These are phyloP conservation scores for Chrysochloris asiatica DNA, from an alignment of 2,113 vertebrate genomes.

Conservation along the genomic window DNA sequence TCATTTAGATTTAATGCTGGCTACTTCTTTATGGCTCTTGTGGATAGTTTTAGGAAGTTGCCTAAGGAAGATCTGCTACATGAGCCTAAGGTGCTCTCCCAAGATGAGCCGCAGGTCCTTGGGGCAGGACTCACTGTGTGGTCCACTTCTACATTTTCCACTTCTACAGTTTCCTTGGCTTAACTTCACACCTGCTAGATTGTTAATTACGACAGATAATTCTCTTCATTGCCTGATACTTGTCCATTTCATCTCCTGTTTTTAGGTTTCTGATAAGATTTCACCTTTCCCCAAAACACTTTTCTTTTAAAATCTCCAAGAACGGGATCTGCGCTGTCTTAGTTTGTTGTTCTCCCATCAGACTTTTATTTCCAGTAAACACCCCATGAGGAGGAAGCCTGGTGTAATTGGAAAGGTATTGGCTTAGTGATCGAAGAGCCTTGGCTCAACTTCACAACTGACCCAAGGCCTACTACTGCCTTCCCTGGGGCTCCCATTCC, in stretches of 20 bases:
- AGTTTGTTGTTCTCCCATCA: background rate
- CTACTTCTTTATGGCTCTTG: background rate
- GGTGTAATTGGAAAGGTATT: background rate
- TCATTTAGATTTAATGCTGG: background rate
- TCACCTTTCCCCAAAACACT: background rate
- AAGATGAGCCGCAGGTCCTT: background rate
- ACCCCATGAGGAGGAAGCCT: background rate
- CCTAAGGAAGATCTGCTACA: background rate
- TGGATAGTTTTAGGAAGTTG: background rate
- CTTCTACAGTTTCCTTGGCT: too few species aligned
- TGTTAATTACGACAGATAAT: too few species aligned
- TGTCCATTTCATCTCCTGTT: background rate
- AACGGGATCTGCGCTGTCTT: background rate
- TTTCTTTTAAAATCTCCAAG: background rate
- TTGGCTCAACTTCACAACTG: background rate
- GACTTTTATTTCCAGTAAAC: too few species aligned
- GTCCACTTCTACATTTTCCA: background rate
- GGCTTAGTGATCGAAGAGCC: background rate
- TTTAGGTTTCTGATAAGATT: background rate
- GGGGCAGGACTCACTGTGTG: rapidly evolving
- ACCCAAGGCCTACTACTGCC: background rate
- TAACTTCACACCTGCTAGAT: rapidly evolving
- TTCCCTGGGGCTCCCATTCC: rapidly evolving
- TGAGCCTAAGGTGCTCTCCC: background rate
- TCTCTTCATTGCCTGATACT: background rate